Evolutionary conservation across 2,888 invertebrate genomes (phyloP).

Genomic region (Mythimna vitellina): DNA sequence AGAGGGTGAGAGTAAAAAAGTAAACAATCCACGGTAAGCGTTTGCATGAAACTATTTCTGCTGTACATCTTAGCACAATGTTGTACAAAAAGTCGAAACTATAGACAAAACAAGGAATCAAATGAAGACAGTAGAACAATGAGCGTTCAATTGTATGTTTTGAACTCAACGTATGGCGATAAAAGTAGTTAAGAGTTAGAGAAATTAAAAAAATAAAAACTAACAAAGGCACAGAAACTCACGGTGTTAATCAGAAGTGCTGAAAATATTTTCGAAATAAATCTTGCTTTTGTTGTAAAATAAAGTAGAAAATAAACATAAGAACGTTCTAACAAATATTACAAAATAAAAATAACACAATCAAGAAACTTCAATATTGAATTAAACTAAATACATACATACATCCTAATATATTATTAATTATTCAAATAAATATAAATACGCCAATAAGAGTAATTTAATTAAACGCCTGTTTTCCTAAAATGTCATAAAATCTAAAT

Average conservation of each 20-base stretch:
- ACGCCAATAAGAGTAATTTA: background rate
- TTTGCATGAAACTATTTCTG: background rate
- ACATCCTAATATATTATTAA: no score
- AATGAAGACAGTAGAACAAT: conserved; percentile 26
- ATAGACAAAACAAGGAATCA: conserved; percentile 27
- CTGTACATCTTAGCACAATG: background rate
- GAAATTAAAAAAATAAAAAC: conserved; percentile 30
- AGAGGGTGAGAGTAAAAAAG: background rate
- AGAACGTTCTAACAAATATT: background rate
- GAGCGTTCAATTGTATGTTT: conserved; percentile 18
- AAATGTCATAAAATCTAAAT: background rate
- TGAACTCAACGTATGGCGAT: conserved; percentile 7
- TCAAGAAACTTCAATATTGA: no score
- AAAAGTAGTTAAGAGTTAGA: conserved; percentile 4
- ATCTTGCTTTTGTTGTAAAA: background rate
- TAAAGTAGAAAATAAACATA: conserved; percentile 11
- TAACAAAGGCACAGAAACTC: conserved; percentile 6
- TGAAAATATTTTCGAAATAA: conserved; percentile 11
- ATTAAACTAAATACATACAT: background rate
- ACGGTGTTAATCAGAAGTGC: conserved; percentile 17
- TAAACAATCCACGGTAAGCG: background rate
- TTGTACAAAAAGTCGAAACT: background rate
- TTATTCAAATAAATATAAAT: background rate
- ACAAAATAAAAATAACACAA: background rate
- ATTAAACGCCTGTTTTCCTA: background rate